Percentiles rank a stretch among this genome's conserved stretches.
phyloP scores from a whole-genome alignment of 2,888 invertebrate species.

The Drepana falcataria region DNA sequence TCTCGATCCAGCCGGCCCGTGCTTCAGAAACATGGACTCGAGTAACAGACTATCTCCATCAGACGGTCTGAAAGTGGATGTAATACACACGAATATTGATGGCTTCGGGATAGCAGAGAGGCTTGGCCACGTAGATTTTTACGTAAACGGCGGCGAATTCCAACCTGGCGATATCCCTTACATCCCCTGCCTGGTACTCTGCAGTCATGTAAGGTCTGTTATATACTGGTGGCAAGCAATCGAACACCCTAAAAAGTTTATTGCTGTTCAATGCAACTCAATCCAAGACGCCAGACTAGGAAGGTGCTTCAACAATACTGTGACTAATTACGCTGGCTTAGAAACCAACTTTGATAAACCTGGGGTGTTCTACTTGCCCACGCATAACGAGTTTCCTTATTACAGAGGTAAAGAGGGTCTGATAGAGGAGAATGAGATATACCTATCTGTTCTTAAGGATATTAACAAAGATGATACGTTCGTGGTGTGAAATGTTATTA shows the following conservation, averaged over 20 bases:
- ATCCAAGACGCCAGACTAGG: slow-evolving; percentile 61
- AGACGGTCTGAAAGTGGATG: slow-evolving; percentile 52
- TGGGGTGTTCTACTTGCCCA: slow-evolving; percentile 59
- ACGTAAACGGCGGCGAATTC: slow-evolving; percentile 65
- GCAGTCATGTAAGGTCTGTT: slow-evolving; percentile 52
- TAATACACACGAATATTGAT: slow-evolving; percentile 67
- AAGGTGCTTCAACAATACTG: slow-evolving; percentile 51
- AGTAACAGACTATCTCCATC: slow-evolving; percentile 38
- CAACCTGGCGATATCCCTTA: slow-evolving; percentile 59
- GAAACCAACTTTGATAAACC: slow-evolving; percentile 50
- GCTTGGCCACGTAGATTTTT: slow-evolving; percentile 60
- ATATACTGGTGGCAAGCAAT: slow-evolving; percentile 67
- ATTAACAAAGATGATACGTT: slow-evolving; percentile 55
- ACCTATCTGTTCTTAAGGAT: slow-evolving; percentile 31
- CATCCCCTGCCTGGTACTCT: slow-evolving; percentile 56
- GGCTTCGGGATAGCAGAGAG: slow-evolving; percentile 66
- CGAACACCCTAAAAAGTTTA: slow-evolving; percentile 63
- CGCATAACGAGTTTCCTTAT: slow-evolving; percentile 61
- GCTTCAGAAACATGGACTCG: slow-evolving; percentile 45
- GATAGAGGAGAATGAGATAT: slow-evolving; percentile 57
- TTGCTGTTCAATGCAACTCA: slow-evolving; percentile 49
- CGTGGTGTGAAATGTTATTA: slow-evolving; percentile 18
- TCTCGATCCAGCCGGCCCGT: slow-evolving; percentile 66
- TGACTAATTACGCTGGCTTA: slow-evolving; percentile 49
- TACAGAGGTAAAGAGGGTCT: slow-evolving; percentile 54